phyloP scores from a whole-genome alignment of 2,113 vertebrate genomes.

The Tupaia chinensis region DNA sequence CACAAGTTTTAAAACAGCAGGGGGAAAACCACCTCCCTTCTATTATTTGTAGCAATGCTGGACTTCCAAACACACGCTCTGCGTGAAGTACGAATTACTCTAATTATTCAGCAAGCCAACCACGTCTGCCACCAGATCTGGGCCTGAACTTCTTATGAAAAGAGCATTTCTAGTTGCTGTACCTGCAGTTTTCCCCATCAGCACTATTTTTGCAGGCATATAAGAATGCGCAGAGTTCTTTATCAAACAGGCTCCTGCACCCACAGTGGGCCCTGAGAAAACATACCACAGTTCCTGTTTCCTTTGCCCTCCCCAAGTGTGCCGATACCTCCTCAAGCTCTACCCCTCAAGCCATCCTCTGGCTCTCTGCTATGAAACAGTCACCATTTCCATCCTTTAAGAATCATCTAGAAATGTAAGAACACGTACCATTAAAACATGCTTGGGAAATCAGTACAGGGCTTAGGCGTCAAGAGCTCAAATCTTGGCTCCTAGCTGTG shows the following conservation, averaged over 20 bases:
- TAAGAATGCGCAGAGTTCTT: not conserved
- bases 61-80: slow-evolving; percentile 36
- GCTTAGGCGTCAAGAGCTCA: not conserved
- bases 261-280: not conserved
- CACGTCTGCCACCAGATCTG: not conserved
- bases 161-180: not conserved
- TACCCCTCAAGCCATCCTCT: not conserved
- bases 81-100: slow-evolving; percentile 51
- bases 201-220: not conserved
- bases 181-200: not conserved
- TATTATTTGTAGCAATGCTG: slow-evolving; percentile 56
- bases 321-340: not conserved
- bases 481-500: not conserved
- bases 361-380: not conserved
- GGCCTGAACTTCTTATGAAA: not conserved
- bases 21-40: slow-evolving; percentile 45
- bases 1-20: slow-evolving; percentile 73
- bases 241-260: not conserved
- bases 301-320: not conserved
- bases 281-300: not conserved
- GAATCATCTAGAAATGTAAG: not conserved
- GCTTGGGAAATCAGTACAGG: too few relatives aligned
- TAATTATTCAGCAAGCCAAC: slow-evolving; percentile 48
- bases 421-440: not conserved
- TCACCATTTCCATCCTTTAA: not conserved